These are phyloP conservation scores for Drymonia ruficornis DNA, from an alignment of 2,888 invertebrate species.

Conservation along the genomic window DNA sequence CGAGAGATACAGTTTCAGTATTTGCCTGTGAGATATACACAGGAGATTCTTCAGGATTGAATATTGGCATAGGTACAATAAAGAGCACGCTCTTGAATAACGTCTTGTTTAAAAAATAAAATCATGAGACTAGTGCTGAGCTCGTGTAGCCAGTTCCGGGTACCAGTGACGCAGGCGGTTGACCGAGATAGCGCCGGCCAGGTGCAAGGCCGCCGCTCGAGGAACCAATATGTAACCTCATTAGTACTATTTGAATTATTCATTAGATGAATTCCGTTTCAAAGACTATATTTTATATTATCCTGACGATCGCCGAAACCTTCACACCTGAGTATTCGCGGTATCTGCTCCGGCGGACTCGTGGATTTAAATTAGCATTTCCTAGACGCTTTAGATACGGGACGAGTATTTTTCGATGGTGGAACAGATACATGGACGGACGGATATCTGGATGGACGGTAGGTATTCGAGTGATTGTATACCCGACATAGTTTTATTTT, in stretches of 20 bases:
- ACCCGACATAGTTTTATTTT: neutral
- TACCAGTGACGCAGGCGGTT: constrained; percentile 38
- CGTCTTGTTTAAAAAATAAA: constrained; percentile 6
- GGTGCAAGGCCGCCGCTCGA: constrained; percentile 53
- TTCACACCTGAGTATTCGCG: constrained; percentile 55
- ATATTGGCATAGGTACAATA: too few relatives aligned
- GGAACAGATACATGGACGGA: constrained; percentile 21
- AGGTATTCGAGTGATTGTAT: neutral
- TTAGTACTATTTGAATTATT: constrained; percentile 51
- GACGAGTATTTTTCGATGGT: constrained; percentile 20
- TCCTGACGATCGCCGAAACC: constrained; percentile 40
- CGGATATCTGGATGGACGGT: too few relatives aligned
- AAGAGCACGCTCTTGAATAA: constrained; percentile 2
- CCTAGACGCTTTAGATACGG: constrained; percentile 20
- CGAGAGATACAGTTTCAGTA: too few relatives aligned
- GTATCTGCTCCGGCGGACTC: constrained; percentile 21
- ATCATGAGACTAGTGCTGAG: constrained; percentile 1
- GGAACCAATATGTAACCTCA: constrained; percentile 56
- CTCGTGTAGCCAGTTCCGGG: constrained; percentile 46
- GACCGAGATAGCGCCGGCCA: constrained; percentile 58
- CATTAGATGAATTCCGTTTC: constrained; percentile 46
- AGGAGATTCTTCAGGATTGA: too few relatives aligned
- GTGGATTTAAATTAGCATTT: constrained; percentile 33
- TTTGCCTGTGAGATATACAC: too few relatives aligned
- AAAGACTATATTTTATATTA: constrained; percentile 24